Evolutionary conservation across 2,888 invertebrate genomes (phyloP).

Genomic region (Pediacus dermestoides): DNA sequence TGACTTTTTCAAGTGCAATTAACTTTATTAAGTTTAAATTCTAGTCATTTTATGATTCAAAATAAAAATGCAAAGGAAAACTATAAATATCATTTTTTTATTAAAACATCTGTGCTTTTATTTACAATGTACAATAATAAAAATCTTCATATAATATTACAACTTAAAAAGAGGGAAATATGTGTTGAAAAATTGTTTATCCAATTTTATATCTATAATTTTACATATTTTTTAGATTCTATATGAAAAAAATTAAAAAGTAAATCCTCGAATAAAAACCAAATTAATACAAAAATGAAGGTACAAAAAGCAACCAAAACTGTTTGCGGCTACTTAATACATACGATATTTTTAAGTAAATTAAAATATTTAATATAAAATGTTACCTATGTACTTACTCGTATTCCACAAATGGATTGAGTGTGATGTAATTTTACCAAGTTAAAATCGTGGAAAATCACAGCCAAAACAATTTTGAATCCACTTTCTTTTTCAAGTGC

Average conservation of each 20-base stretch:
- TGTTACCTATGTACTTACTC: not conserved
- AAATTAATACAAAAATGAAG: not conserved
- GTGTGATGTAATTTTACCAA: not conserved
- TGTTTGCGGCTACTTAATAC: not conserved
- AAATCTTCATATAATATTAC: conserved; percentile 31
- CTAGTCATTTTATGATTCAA: too few relatives aligned
- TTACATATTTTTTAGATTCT: conserved; percentile 2
- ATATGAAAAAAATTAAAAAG: too few relatives aligned
- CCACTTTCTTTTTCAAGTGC: too few relatives aligned
- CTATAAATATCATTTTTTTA: conserved; percentile 49
- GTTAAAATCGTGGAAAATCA: too few relatives aligned
- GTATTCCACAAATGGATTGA: not conserved
- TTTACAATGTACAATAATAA: conserved; percentile 49
- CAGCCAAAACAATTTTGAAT: too few relatives aligned
- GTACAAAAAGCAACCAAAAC: not conserved
- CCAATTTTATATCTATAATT: too few relatives aligned
- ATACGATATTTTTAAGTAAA: not conserved
- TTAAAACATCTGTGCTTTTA: conserved; percentile 49
- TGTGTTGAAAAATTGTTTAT: conserved; percentile 3
- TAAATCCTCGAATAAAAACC: too few relatives aligned
- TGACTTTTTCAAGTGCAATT: too few relatives aligned
- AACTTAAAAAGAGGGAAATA: conserved; percentile 2
- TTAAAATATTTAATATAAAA: not conserved
- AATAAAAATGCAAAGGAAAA: too few relatives aligned
- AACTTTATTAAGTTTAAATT: too few relatives aligned